Evolutionary conservation across 1,140 invertebrate genomes (phyloP).

Genomic region (Drosophila truncata): DNA sequence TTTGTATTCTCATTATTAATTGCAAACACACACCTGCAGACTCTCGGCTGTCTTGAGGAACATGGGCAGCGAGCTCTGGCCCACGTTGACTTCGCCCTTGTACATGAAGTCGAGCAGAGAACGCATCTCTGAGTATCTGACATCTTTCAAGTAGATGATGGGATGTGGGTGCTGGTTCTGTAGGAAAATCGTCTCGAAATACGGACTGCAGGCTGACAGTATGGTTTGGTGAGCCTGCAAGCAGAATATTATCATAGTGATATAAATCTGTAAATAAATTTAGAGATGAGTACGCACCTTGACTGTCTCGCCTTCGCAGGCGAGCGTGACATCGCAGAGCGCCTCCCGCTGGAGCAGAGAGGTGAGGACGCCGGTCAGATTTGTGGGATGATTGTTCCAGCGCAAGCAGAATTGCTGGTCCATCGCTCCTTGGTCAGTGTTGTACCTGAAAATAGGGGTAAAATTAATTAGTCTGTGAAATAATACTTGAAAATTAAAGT

Average conservation of each 20-base stretch:
- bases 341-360: conserved; percentile 94
- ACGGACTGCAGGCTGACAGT: conserved; percentile 96
- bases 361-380: conserved; percentile 94
- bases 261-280: no score
- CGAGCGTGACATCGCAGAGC: conserved; percentile 96
- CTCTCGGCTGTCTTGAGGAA: conserved; percentile 96
- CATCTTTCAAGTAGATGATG: conserved; percentile 96
- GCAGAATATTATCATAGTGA: no score
- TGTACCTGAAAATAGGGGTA: conserved; percentile 66
- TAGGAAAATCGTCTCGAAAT: conserved; percentile 97
- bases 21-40: conserved; percentile 90
- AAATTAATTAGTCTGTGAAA: neutral
- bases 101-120: conserved; percentile 96
- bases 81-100: conserved; percentile 95
- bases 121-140: conserved; percentile 94
- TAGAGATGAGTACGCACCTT: conserved; percentile 86
- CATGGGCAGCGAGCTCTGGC: conserved; percentile 93
- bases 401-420: conserved; percentile 97
- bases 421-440: conserved; percentile 88
- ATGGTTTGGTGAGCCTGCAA: conserved; percentile 94
- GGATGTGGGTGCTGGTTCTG: conserved; percentile 96
- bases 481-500: neutral
- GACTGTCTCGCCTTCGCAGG: conserved; percentile 95
- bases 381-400: conserved; percentile 97
- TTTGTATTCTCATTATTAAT: neutral